Base-by-base conservation (phyloP, 1,140 invertebrate species). In the Heliconius congener region DNA sequence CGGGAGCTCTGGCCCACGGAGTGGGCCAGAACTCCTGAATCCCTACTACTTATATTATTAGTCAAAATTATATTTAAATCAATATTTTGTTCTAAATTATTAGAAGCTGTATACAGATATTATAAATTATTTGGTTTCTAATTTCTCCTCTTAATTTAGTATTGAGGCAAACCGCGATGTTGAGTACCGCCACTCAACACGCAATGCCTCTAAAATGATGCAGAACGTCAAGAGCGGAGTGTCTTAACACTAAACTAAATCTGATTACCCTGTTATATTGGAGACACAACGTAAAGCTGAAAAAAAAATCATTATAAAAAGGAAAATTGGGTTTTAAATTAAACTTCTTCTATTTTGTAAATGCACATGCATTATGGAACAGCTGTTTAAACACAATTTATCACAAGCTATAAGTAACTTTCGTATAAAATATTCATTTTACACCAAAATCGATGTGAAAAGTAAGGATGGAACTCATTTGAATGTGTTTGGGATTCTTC, bases 401-500 rank as follows among this genome's bases (percentile, higher is more conserved):
- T 73, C n/a, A 72, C 42, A 39, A 27, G 46, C 42, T 27, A 30
- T 70, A 76, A 46, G 11, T 46, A 73, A 78, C 71, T 78, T 78
- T 74, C 5, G 39, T 71, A 73, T 78, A 78, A 78, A 78, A 78
- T 78, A 78, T 78, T 39, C 77, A 73, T 73, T 78, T 60, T 42
- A 19, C 46, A 23, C 11, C 19, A 66, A 78, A 37, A 60, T 78
- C 27, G 34, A 23, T 66, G 57, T 66, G 57, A n/a, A 78, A 57
- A 73, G 71, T 60, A 52, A 50, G 23, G n/a, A n/a, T 23, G 37
- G 71, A 78, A 34, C 55, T 73, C 37, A 78, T 78, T 78, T 78
- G 76, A 78, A 78, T 78, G 52, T 34, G 60, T 78, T 66, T 78
- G 71, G 39, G 39, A 78, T 46, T 78, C 71, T 73, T 71, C 66